Conservation (phyloP, 92 coral and sea anemone species). For the Siderastrea siderea region DNA sequence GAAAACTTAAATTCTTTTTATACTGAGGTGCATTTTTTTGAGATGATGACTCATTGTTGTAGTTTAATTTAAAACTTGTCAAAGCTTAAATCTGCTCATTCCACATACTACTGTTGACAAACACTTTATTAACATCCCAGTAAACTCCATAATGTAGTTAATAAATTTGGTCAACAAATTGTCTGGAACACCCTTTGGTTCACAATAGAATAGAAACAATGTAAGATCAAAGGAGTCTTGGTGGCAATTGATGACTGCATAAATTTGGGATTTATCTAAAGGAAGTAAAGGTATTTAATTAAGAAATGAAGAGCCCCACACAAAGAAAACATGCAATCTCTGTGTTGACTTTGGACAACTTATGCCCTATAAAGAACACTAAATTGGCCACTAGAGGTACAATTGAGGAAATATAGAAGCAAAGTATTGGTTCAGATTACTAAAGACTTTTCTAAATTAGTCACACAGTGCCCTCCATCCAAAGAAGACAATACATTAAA, state of each 20-base stretch:
- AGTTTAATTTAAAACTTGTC: no score
- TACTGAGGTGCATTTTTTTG: neutral
- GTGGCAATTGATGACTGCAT: neutral
- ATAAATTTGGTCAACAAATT: neutral
- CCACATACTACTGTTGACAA: no score
- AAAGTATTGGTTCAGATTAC: neutral
- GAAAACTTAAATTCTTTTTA: neutral
- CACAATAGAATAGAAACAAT: neutral
- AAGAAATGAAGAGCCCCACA: neutral
- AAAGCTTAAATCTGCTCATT: no score
- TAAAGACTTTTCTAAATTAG: neutral
- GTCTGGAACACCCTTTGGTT: neutral
- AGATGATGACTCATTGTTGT: no score
- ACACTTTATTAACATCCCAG: neutral
- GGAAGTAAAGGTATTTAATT: conserved; percentile 38
- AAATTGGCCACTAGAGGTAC: neutral
- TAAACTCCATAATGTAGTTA: neutral
- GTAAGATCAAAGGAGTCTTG: neutral
- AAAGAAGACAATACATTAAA: neutral
- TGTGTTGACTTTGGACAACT: neutral
- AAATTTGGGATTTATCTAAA: conserved; percentile 11
- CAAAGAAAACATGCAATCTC: neutral
- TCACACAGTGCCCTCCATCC: neutral
- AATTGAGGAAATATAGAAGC: neutral
- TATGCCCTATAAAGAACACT: neutral